These are phyloP conservation scores for Halcyon malimbica DNA, from an alignment of 2,113 vertebrate genomes.

Conservation along the genomic window DNA sequence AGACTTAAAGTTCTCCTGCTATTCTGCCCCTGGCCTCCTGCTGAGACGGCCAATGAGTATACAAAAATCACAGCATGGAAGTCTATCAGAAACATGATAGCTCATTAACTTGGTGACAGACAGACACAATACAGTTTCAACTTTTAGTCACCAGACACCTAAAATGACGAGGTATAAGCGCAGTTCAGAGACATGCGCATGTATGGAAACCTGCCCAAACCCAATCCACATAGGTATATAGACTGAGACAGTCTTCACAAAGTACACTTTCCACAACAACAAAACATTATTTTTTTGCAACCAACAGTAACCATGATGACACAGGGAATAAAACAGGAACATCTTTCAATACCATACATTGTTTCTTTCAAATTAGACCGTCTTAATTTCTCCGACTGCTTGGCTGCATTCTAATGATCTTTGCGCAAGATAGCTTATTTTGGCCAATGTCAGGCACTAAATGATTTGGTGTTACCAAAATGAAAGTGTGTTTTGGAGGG, in stretches of 20 bases:
- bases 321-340: not conserved
- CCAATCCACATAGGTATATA: accelerated
- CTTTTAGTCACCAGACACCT: not conserved
- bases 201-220: not conserved
- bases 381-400: not conserved
- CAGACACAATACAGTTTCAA: not conserved
- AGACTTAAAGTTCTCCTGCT: not conserved
- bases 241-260: not conserved
- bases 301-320: not conserved
- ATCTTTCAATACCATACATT: not conserved
- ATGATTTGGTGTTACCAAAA: not conserved
- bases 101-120: not conserved
- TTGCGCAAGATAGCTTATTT: not conserved
- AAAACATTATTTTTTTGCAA: not conserved
- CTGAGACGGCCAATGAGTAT: not conserved
- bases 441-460: not conserved
- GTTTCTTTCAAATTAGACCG: not conserved
- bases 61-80: not conserved
- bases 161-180: not conserved
- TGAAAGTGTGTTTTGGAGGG: not conserved
- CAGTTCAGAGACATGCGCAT: accelerated
- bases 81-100: not conserved
- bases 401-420: not conserved
- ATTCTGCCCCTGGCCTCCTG: not conserved
- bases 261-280: not conserved